Evolutionary conservation across 1,140 invertebrate genomes (phyloP).

Genomic region (Nasonia giraulti): DNA sequence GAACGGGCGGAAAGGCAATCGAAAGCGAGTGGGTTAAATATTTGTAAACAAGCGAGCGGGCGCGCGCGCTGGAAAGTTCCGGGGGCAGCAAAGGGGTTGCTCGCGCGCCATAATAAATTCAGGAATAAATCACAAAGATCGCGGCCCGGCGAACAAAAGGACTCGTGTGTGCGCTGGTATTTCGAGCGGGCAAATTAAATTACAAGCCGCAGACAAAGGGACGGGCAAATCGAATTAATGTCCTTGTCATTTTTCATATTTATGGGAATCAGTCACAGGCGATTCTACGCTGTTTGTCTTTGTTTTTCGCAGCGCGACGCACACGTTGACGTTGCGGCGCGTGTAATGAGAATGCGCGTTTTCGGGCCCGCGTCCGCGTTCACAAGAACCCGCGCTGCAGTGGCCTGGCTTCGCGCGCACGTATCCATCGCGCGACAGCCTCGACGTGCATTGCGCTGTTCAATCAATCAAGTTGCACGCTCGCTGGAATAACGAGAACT

Average conservation of each 20-base stretch:
- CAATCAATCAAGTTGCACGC: neutral
- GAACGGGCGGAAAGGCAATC: neutral
- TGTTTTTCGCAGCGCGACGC: neutral
- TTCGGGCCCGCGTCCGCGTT: neutral
- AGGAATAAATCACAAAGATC: slow-evolving; percentile 46
- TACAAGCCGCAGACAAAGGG: slow-evolving; percentile 33
- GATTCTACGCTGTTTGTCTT: slow-evolving; percentile 22
- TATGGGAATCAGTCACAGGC: slow-evolving; percentile 41
- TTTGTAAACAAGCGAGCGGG: neutral
- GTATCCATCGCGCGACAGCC: too few relatives aligned
- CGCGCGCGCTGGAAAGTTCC: neutral
- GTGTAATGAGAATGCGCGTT: neutral
- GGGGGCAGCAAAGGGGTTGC: neutral
- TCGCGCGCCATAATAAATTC: slow-evolving; percentile 34
- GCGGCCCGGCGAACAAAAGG: slow-evolving; percentile 8
- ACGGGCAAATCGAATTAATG: slow-evolving; percentile 47
- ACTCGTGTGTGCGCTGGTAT: neutral
- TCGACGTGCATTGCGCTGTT: neutral
- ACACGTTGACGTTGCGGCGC: neutral
- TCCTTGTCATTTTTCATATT: slow-evolving; percentile 45
- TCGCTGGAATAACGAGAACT: neutral
- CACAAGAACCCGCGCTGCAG: too few relatives aligned
- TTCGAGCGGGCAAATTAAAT: slow-evolving; percentile 46
- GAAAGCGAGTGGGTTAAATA: slow-evolving; percentile 1
- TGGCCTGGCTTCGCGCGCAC: too few relatives aligned